Conservation (phyloP, 2,113 vertebrate species). For the Ophiodon elongatus region DNA sequence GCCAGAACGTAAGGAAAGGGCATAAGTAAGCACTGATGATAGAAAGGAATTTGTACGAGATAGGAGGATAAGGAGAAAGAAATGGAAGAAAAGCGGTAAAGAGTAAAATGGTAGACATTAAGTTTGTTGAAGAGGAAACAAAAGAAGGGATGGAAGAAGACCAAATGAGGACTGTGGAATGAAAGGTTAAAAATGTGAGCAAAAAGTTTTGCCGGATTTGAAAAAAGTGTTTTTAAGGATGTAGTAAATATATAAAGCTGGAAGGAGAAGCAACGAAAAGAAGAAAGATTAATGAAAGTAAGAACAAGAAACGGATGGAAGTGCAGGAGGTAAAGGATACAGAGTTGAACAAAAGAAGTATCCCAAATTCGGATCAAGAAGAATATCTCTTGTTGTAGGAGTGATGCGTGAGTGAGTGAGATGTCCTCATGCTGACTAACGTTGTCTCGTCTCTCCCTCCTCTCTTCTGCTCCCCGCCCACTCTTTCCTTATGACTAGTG, state of each 20-base stretch:
- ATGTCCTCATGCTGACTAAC: slow-evolving; percentile 4
- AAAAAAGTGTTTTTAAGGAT: neutral
- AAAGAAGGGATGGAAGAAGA: neutral
- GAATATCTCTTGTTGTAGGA: neutral
- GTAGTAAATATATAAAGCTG: neutral
- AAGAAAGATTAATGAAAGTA: neutral
- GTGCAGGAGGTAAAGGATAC: neutral
- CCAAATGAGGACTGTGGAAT: neutral
- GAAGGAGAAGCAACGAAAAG: neutral
- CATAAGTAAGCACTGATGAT: neutral
- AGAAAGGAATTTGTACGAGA: neutral
- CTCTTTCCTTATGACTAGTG: slow-evolving; percentile 80
- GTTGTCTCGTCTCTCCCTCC: neutral
- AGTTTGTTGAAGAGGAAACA: neutral
- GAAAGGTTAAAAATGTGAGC: neutral
- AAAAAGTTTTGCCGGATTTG: neutral
- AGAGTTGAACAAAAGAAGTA: neutral
- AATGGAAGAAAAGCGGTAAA: neutral
- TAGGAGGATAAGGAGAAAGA: neutral
- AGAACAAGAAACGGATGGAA: neutral
- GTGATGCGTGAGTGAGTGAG: neutral
- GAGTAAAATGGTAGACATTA: neutral
- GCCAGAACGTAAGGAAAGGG: neutral
- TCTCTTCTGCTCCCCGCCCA: neutral
- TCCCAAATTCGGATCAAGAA: neutral